Base-by-base conservation (phyloP, 1,140 invertebrate genomes). In the Cylas formicarius region DNA sequence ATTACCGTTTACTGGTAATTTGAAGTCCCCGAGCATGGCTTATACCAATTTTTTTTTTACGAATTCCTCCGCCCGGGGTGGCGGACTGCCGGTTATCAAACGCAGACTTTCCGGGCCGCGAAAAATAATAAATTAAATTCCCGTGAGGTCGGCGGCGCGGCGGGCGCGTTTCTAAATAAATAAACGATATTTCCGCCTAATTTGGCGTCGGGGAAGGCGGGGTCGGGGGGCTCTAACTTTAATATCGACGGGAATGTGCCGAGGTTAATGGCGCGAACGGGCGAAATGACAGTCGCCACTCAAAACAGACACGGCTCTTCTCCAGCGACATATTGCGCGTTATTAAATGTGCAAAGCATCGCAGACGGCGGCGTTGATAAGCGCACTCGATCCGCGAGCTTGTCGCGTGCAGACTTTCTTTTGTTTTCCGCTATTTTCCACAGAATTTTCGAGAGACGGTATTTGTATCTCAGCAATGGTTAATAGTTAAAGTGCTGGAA, bases 311-410 rank as follows among this genome's bases (percentile, higher is more conserved):
- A 35, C 33, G 45, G 22, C n/a, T n/a, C n/a, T n/a, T n/a, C n/a
- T n/a, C n/a, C 45, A 41, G 45, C 45, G 42, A 48, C 45, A 48
- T 48, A 48, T 48, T 48, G 45, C 45, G 42, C 37, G 45, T 48
- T 48, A 48, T 48, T 48, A 48, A 48, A 48, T 48, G 45, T 48
- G 32, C 42, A 48, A 48, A 41, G 37, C 45, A 34, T 41, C 9
- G 22, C 29, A 33, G 45, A 41, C 44, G 21, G 36, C 24, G 38
- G 18, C 33, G 17, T 23, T 26, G 38, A 48, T 46, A 46, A 46
- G 29, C 33, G 33, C 20, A 20, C 37, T 47, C 42, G 31, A 48
- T 48, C 36, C 42, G 42, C n/a, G n/a, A n/a, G n/a, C 45, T 48
- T 48, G 45, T 48, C 45, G 40, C 14, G 18, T 35, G 38, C 45